Percentiles rank a stretch among this genome's conserved stretches.
Evolutionary conservation across 2,113 vertebrate genomes (phyloP).

Genomic region (Chascanopsetta lugubris): DNA sequence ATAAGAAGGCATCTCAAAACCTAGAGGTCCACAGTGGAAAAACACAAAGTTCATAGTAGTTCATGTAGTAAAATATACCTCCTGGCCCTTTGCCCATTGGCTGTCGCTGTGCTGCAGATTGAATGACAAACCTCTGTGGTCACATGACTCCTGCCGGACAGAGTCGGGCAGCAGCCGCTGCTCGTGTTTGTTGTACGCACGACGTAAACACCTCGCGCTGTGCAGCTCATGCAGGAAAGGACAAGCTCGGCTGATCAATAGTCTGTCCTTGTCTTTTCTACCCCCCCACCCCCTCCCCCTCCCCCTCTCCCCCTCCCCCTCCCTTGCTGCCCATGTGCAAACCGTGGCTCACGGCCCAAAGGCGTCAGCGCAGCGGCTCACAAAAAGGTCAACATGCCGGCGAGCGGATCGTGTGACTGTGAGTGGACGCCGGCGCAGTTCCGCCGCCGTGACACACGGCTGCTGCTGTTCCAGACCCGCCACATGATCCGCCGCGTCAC

Average conservation of each 20-base stretch:
- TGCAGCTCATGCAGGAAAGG: slow-evolving; percentile 7
- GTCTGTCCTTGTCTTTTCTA: slow-evolving; percentile 25
- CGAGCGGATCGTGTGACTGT: slow-evolving; percentile 73
- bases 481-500: slow-evolving; percentile 10
- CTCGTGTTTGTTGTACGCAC: too few relatives aligned
- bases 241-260: slow-evolving; percentile 19
- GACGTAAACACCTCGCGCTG: too few relatives aligned
- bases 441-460: slow-evolving; percentile 40
- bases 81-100: neutral
- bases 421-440: slow-evolving; percentile 48
- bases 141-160: neutral
- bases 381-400: slow-evolving; percentile 79
- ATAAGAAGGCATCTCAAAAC: too few relatives aligned
- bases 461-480: neutral
- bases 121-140: neutral
- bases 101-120: neutral
- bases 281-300: too few relatives aligned
- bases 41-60: neutral
- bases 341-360: slow-evolving; percentile 53
- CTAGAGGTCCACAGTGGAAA: too few relatives aligned
- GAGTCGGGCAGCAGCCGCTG: too few relatives aligned
- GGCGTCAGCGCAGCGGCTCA: slow-evolving; percentile 50
- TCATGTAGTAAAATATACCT: neutral
- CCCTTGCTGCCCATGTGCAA: slow-evolving; percentile 35
- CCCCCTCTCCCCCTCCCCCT: slow-evolving; percentile 14